Conservation (phyloP, 2,113 vertebrate genomes). For the Solea solea region DNA sequence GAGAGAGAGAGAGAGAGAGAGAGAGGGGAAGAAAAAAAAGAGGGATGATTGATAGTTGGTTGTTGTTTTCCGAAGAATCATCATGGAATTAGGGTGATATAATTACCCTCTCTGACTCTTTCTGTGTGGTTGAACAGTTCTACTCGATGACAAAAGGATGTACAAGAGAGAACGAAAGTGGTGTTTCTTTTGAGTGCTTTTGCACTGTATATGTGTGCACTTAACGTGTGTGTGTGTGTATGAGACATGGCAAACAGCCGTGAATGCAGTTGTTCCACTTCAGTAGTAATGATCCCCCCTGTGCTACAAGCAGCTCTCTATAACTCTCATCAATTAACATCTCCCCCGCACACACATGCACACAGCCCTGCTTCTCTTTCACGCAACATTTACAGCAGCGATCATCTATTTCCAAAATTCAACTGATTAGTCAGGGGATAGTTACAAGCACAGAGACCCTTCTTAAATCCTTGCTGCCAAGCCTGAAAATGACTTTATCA, state of each 20-base stretch:
- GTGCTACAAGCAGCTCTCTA: conserved; percentile 81
- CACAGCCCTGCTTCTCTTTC: conserved; percentile 75
- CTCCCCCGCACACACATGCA: conserved; percentile 54
- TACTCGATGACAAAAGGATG: conserved; percentile 39
- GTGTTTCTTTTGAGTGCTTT: conserved; percentile 54
- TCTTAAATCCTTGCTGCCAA: conserved; percentile 61
- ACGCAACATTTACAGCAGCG: conserved; percentile 82
- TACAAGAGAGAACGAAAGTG: conserved; percentile 33
- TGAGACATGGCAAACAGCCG: conserved; percentile 78
- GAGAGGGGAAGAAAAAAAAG: conserved; percentile 11
- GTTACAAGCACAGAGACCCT: conserved; percentile 61
- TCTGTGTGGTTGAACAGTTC: conserved; percentile 35
- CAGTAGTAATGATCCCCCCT: conserved; percentile 83
- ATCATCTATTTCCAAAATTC: conserved; percentile 82
- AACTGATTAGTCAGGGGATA: conserved; percentile 81
- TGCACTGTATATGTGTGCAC: conserved; percentile 31
- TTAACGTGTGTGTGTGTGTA: conserved; percentile 35
- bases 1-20: no score
- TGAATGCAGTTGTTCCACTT: conserved; percentile 85
- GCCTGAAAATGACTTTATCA: conserved; percentile 74
- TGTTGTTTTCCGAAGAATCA: conserved; percentile 39
- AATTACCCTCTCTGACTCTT: conserved; percentile 42
- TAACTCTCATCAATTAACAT: conserved; percentile 87
- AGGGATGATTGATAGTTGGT: conserved; percentile 37
- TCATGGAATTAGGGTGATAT: conserved; percentile 34